Evolutionary conservation across 2,113 vertebrate species (phyloP).

Genomic region (Lathamus discolor): DNA sequence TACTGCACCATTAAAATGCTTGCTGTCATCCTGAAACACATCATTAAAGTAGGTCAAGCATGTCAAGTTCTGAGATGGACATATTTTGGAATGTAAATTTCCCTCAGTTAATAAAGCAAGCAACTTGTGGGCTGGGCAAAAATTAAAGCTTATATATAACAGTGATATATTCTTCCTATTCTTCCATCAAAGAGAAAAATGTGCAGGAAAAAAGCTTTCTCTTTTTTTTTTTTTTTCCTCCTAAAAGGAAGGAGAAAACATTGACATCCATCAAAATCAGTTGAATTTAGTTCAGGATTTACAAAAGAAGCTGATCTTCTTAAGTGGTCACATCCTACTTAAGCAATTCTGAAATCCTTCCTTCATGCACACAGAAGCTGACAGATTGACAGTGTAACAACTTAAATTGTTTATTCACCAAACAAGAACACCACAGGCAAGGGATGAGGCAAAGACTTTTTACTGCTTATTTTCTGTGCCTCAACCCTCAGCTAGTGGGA

Average conservation of each 20-base stretch:
- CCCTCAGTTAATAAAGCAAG: not conserved
- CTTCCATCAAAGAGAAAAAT: not conserved
- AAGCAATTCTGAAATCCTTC: not conserved
- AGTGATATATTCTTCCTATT: not conserved
- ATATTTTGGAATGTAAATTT: not conserved
- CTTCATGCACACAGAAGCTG: not conserved
- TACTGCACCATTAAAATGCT: not conserved
- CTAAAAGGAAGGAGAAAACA: not conserved
- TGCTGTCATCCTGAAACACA: not conserved
- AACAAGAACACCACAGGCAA: not conserved
- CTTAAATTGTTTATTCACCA: constrained; percentile 1
- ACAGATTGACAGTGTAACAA: not conserved
- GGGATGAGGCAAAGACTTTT: not conserved
- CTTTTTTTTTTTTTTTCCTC: too few species aligned
- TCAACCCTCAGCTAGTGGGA: not conserved
- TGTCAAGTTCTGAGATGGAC: not conserved
- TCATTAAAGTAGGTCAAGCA: not conserved
- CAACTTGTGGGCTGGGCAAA: not conserved
- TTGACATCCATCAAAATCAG: not conserved
- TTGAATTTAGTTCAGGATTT: not conserved
- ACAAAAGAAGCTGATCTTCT: constrained; percentile 4
- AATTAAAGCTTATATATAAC: not conserved
- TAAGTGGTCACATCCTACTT: not conserved
- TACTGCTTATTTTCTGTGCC: not conserved
- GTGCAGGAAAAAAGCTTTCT: not conserved